Conservation (phyloP, 2,797 vertebrate species). For the Melanotaenia nigrans region DNA sequence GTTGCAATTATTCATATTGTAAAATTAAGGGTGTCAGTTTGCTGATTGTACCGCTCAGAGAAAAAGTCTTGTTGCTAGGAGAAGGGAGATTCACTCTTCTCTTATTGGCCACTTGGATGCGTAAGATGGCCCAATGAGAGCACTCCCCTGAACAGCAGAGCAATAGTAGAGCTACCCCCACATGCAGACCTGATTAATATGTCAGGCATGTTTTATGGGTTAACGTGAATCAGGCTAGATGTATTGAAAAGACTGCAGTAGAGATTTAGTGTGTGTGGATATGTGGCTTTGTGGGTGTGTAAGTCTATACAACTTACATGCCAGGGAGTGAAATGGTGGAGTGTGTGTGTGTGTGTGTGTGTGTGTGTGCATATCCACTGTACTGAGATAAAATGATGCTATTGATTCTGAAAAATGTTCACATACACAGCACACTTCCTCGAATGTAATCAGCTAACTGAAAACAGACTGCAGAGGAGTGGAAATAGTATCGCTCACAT, state of each 20-base stretch:
- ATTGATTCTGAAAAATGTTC: slow-evolving; percentile 44
- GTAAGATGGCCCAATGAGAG: slow-evolving; percentile 84
- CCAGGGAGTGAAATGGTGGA: slow-evolving; percentile 9
- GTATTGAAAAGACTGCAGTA: slow-evolving; percentile 74
- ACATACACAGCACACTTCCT: slow-evolving; percentile 30
- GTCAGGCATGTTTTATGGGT: slow-evolving; percentile 86
- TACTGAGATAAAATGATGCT: slow-evolving; percentile 59
- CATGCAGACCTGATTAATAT: slow-evolving; percentile 86
- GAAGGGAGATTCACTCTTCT: slow-evolving; percentile 82
- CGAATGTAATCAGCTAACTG: slow-evolving; percentile 54
- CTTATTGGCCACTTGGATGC: slow-evolving; percentile 84
- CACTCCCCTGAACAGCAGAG: slow-evolving; percentile 67
- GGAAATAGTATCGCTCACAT: slow-evolving; percentile 67
- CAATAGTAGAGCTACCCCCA: slow-evolving; percentile 75
- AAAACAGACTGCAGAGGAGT: slow-evolving; percentile 52
- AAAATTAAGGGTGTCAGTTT: slow-evolving; percentile 91
- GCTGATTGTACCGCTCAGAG: slow-evolving; percentile 80
- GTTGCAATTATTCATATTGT: slow-evolving; percentile 88
- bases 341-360: too few species aligned
- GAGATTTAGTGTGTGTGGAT: slow-evolving; percentile 44
- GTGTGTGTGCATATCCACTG: slow-evolving; percentile 29
- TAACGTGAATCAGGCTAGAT: slow-evolving; percentile 80
- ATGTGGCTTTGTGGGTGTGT: slow-evolving; percentile 27
- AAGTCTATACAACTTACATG: slow-evolving; percentile 35
- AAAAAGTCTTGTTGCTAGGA: slow-evolving; percentile 94